Evolutionary conservation across 1,140 invertebrate species (phyloP), one percentile per base, ranked within the genome.

Genomic region (Mylabris phalerata): DNA sequence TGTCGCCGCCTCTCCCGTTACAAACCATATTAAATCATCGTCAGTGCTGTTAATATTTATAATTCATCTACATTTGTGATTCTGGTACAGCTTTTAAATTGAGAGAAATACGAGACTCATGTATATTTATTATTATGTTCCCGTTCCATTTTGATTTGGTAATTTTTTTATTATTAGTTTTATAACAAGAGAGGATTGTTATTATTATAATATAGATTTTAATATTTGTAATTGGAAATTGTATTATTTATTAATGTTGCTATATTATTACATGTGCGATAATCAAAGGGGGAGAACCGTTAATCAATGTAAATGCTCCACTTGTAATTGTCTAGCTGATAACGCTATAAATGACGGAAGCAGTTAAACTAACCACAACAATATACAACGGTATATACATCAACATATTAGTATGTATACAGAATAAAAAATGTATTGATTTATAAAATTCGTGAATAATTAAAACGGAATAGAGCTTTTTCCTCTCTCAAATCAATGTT

Each of bases 61-160:
- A 54, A 52, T 46, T 54, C 51, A 43, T 43, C 44, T 54, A 45
- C 51, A 54, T 54, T 54, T 54, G 51, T 45, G 51, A 54, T 54
- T 54, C 42, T 45, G 41, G 7, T 32, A 32, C 32, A 32, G 7
- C 32, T 32, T 32, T 7, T 5, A 32, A 32, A 7, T 32, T 3
- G 32, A 32, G 32, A 32, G 32, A 32, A 32, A 32, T 32, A 3
- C 42, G 51, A 54, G 51, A 13, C 45, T 54, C 51, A 54, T 54
- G 51, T 54, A 46, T 54, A 54, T 54, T 54, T 54, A 54, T 54
- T 54, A 54, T 32, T 4, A 32, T 54, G 51, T 45, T 42, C 51
- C 42, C 9, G 19, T 46, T 54, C 19, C 7, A 45, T 46, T 46
- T 45, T 43, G 45, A 52, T 52, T 45, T 26, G 32, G 7, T 32